phyloP scores from a whole-genome alignment of 92 coral and sea anemone species.

The Epizoanthus illoricatus region DNA sequence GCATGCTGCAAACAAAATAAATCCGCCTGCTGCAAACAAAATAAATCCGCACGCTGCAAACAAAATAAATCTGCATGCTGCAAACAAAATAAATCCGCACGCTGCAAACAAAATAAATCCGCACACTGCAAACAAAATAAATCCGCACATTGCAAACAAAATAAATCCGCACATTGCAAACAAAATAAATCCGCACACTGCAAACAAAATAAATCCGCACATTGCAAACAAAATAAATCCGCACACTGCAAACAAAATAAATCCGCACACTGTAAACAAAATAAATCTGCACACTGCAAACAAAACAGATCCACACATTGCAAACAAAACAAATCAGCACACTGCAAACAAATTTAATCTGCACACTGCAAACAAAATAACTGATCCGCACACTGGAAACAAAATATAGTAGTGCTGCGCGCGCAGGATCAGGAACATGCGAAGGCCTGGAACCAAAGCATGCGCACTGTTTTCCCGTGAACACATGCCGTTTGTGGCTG shows the following conservation, averaged over 20 bases:
- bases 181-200: no score
- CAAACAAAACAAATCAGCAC: slow-evolving; percentile 23
- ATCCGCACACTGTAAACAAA: slow-evolving; percentile 14
- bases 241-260: slow-evolving; percentile 23
- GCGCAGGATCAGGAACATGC: slow-evolving; percentile 10
- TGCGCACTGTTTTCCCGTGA: no score
- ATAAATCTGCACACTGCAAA: slow-evolving; percentile 19
- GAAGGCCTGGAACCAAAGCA: no score
- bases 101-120: no score
- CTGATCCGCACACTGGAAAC: slow-evolving; percentile 19
- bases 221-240: no score
- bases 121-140: slow-evolving; percentile 12
- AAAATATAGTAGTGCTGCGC: slow-evolving; percentile 11
- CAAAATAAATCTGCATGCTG: no score
- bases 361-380: background rate
- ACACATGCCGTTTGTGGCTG: no score
- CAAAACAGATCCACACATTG: slow-evolving; percentile 5
- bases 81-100: no score
- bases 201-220: no score
- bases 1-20: slow-evolving; percentile 38
- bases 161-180: background rate
- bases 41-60: no score
- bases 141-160: no score
- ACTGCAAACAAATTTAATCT: slow-evolving; percentile 15
- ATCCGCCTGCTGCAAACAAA: no score